Base-by-base conservation (phyloP, 1,140 invertebrate genomes). In the Drosophila tani region DNA sequence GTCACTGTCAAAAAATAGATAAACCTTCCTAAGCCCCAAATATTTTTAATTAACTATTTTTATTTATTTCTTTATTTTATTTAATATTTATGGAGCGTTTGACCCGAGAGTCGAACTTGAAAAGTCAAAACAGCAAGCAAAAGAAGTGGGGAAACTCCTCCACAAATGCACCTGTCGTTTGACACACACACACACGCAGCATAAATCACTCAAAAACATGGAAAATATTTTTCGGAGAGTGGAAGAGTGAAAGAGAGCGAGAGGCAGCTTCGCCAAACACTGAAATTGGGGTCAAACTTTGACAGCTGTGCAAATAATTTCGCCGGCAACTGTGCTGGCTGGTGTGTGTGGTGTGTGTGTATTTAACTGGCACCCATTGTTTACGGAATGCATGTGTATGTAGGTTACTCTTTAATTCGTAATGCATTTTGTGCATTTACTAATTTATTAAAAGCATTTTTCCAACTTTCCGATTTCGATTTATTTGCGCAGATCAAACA, bases 241-340 rank as follows among this genome's bases (percentile, higher is more conserved):
- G 49, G 24, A 53, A 12, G 45, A 46, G 21, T 24, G 21, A 24
- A 24, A 24, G 21, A 24, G 21, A 24, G 21, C 21, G 21, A 4
- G 47, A 32, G 43, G 35, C 38, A 50, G 55, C 51, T 56, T 56
- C 27, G 57, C 24, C 43, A 46, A 75, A 71, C 71, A 63, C 49
- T 9, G 50, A 59, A 90, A 90, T 62, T 82, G 86, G 73, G 85
- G 85, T 90, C 85, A 91, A 79, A 81, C 85, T 90, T 85, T 90
- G 85, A 90, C 85, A 90, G 85, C 85, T 90, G 85, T 79, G 86
- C 85, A 90, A 90, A 90, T 90, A 90, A 91, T 90, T 91, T 88
- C 51, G 84, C 59, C 58, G 11, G 59, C 45, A 62, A 69, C 38
- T 80, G 74, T 49, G 40, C 32, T 35, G 32, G 32, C 12, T 56